phyloP scores from a whole-genome alignment of 64 coral and sea anemone genomes.

The Montipora cactus region DNA sequence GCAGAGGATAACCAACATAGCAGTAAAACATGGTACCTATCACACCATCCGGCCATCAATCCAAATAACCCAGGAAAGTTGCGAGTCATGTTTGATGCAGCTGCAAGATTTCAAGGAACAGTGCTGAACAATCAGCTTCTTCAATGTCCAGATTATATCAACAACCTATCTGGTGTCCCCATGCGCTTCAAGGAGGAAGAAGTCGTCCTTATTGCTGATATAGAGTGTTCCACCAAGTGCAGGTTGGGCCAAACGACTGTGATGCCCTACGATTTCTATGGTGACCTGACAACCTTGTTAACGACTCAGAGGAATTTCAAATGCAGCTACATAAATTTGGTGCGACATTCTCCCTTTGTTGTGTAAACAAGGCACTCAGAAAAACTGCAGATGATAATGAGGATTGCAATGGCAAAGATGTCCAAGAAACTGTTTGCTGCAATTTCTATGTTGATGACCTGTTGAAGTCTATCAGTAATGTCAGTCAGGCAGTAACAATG shows the following conservation, averaged over 20 bases:
- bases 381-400: slow-evolving; percentile 41
- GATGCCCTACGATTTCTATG: slow-evolving; percentile 40
- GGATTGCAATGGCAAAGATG: background rate
- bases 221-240: slow-evolving; percentile 10
- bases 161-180: slow-evolving; percentile 1
- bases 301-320: slow-evolving; percentile 29
- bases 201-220: slow-evolving; percentile 26
- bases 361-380: slow-evolving; percentile 27
- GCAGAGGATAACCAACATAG: background rate
- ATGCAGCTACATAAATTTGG: slow-evolving; percentile 62
- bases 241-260: slow-evolving; percentile 1
- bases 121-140: slow-evolving; percentile 29
- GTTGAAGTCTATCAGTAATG: no score
- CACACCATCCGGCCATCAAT: slow-evolving; percentile 22
- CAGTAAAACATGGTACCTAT: slow-evolving; percentile 36
- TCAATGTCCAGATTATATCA: slow-evolving; percentile 27
- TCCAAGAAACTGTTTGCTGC: background rate
- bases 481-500: no score
- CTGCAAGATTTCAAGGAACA: slow-evolving; percentile 21
- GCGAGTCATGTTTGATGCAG: slow-evolving; percentile 25
- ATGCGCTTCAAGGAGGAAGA: slow-evolving; percentile 8
- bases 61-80: slow-evolving; percentile 39
- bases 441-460: no score
- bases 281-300: background rate
- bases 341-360: slow-evolving; percentile 27